Conservation (phyloP, 2,888 invertebrate species). For the Polia nebulosa region DNA sequence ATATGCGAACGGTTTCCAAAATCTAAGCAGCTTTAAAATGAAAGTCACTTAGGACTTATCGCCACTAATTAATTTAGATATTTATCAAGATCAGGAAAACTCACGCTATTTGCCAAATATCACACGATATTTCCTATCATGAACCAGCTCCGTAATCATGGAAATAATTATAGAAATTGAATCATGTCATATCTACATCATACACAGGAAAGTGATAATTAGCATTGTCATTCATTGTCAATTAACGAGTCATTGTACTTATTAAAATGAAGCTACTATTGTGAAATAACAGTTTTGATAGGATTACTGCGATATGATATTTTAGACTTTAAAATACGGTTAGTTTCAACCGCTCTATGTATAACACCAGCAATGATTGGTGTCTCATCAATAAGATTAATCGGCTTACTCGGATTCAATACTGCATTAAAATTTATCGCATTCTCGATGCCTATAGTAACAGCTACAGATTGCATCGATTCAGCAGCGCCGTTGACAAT, state of each 20-base stretch:
- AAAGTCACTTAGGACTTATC: constrained; percentile 1
- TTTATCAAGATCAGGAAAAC: neutral
- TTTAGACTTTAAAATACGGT: neutral
- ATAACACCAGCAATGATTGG: neutral
- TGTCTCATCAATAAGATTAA: constrained; percentile 5
- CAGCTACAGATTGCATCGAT: constrained; percentile 20
- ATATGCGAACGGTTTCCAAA: neutral
- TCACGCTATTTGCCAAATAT: constrained; percentile 16
- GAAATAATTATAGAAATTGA: constrained; percentile 33
- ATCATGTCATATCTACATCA: constrained; percentile 3
- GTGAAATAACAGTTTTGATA: neutral
- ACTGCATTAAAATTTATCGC: constrained; percentile 4
- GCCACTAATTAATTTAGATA: neutral
- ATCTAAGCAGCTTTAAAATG: neutral
- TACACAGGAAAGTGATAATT: neutral
- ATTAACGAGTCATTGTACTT: constrained; percentile 14
- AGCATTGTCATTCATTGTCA: constrained; percentile 8
- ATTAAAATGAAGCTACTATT: neutral
- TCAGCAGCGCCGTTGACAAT: constrained; percentile 11
- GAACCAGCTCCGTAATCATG: neutral
- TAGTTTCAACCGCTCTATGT: neutral
- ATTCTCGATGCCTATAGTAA: constrained; percentile 24
- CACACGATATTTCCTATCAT: constrained; percentile 9
- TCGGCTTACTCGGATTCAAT: constrained; percentile 3
- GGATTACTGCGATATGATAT: neutral